phyloP scores from a whole-genome alignment of 2,888 invertebrate species.

The Platycnemis pennipes region DNA sequence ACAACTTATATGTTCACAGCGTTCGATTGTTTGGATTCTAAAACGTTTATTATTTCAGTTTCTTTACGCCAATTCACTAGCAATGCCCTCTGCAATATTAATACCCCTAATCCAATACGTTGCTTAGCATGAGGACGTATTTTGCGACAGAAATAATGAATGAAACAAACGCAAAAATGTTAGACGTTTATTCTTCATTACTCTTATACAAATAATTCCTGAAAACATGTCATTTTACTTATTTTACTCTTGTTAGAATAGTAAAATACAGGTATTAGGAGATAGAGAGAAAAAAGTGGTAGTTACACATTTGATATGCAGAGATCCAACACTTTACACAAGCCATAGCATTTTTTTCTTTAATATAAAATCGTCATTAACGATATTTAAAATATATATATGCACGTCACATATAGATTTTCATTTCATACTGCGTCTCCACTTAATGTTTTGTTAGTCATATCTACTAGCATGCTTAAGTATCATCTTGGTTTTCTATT shows the following conservation, averaged over 20 bases:
- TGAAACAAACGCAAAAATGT: background rate
- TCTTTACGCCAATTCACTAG: too few relatives aligned
- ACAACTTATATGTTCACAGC: too few relatives aligned
- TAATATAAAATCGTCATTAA: conserved; percentile 44
- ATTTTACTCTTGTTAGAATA: conserved; percentile 13
- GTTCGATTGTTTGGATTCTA: too few relatives aligned
- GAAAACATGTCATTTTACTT: conserved; percentile 42
- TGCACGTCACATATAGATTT: conserved; percentile 27
- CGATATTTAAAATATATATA: conserved; percentile 62
- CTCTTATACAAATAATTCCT: conserved; percentile 48
- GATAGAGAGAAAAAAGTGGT: conserved; percentile 35
- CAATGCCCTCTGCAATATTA: too few relatives aligned
- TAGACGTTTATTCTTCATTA: conserved; percentile 47
- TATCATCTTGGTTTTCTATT: background rate
- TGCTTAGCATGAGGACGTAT: too few relatives aligned
- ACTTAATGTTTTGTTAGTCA: background rate
- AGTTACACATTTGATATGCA: conserved; percentile 57
- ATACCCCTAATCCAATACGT: too few relatives aligned
- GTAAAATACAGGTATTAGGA: conserved; percentile 50
- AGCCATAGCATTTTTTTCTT: conserved; percentile 23
- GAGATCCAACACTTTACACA: conserved; percentile 43
- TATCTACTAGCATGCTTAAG: background rate
- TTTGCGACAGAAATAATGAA: too few relatives aligned
- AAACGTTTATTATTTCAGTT: too few relatives aligned
- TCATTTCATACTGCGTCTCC: conserved; percentile 10